Evolutionary conservation across 30 jellyfish, hydroid and myxozoan species (phyloP), one percentile per base, ranked within the genome.

Genomic region (Turritopsis rubra): DNA sequence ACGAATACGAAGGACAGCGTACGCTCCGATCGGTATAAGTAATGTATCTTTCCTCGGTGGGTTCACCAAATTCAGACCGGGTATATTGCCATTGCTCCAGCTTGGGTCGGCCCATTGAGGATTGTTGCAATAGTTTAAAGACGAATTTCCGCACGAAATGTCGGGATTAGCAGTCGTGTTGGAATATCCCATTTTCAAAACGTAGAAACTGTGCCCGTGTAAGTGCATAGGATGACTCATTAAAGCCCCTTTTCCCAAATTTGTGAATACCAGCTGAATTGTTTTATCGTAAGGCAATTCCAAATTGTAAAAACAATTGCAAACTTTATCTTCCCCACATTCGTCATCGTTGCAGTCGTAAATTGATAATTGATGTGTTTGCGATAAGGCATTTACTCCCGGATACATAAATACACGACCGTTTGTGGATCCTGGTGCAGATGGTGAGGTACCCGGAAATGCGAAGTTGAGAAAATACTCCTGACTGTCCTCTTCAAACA

Each of bases 31-130:
- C 29, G 96, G 98, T 18, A 91, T 91, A 53, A 83, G 73, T 0
- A 91, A 52, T 8, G 98, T 83, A 80, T 91, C 98, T 80, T 91
- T 91, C 29, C 88, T 65, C 0, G 95, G 95, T 17, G 98, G 98
- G 79, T 91, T 84, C 28, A 66, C 79, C 16, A 91, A 79, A 27
- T 91, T 91, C 29, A 91, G 81, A 7, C 96, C 98, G 24, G 96
- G 98, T 9, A 91, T 77, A 31, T 87, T 84, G 23, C 95, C 96
- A 21, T 85, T 86, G 60, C 84, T 52, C 92, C 92, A 85, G 19
- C 53, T 21, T 7, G 75, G 31, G 29, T 90, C 80, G 18, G 85
- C 79, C 93, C 95, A 91, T 52, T 81, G 79, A 8, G 97, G 91
- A 13, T 83, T 87, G 80, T 91, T 91, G 88, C 97, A 91, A 81